phyloP scores from a whole-genome alignment of 2,797 vertebrate genomes.

The Clangula hyemalis region DNA sequence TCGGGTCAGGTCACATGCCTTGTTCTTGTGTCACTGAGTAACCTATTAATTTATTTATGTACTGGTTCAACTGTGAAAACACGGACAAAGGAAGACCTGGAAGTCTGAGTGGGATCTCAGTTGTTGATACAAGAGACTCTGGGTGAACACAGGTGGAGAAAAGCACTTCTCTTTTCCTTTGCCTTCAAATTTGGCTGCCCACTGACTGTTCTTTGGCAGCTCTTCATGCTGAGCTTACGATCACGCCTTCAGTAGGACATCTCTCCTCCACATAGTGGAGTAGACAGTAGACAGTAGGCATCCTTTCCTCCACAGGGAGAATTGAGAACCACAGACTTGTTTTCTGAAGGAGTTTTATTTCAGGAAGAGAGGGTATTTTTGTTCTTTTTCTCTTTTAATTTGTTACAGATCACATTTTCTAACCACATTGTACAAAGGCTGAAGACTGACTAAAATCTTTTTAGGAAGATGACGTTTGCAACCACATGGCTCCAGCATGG shows the following conservation, averaged over 20 bases:
- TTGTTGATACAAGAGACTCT: neutral
- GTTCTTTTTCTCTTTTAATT: neutral
- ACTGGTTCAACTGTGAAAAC: neutral
- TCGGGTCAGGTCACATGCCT: neutral
- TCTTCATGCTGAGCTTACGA: neutral
- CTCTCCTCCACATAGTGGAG: too few relatives aligned
- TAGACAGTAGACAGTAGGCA: too few relatives aligned
- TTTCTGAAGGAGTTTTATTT: neutral
- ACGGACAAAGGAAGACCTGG: fast-evolving
- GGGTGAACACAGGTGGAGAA: neutral
- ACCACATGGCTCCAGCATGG: fast-evolving
- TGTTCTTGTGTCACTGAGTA: neutral
- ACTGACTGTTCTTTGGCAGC: neutral
- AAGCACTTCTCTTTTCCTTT: neutral
- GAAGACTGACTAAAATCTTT: neutral
- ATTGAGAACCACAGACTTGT: neutral
- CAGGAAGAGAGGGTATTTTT: neutral
- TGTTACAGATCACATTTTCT: neutral
- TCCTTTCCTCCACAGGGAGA: neutral
- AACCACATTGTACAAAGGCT: neutral
- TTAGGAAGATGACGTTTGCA: neutral
- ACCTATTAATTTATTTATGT: neutral
- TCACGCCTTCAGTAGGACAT: neutral
- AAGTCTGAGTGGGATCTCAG: neutral
- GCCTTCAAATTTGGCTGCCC: neutral